Evolutionary conservation across 2,113 vertebrate genomes (phyloP).

Genomic region (Ceratotherium simum): DNA sequence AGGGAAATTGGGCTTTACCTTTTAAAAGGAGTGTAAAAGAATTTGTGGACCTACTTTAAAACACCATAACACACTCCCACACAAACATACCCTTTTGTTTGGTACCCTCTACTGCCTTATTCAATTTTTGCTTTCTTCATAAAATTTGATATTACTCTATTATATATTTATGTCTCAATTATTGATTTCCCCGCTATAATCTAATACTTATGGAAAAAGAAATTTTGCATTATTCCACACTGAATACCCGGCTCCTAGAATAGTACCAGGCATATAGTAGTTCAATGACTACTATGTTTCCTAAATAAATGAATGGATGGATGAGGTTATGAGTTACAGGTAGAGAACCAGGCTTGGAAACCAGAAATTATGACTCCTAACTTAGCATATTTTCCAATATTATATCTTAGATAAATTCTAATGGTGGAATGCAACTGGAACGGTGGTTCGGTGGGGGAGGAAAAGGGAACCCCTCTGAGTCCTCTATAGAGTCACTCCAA

Average conservation of each 20-base stretch:
- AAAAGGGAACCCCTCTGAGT: background rate
- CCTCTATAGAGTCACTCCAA: background rate
- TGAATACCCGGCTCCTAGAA: background rate
- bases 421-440: background rate
- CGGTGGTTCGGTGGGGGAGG: background rate
- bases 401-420: conserved; percentile 50
- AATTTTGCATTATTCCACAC: background rate
- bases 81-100: background rate
- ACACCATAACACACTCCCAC: rapidly evolving
- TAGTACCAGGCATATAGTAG: background rate
- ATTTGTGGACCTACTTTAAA: background rate
- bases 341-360: background rate
- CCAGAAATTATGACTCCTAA: background rate
- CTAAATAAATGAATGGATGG: background rate
- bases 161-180: background rate
- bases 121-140: conserved; percentile 32
- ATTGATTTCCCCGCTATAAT: background rate
- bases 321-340: background rate
- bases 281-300: conserved; percentile 9
- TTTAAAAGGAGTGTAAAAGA: background rate
- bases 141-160: background rate
- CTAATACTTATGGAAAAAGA: background rate
- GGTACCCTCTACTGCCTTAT: background rate
- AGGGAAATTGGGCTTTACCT: background rate
- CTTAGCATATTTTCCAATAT: background rate